Evolutionary conservation across 2,797 vertebrate genomes (phyloP).

Genomic region (Rhinella marina): DNA sequence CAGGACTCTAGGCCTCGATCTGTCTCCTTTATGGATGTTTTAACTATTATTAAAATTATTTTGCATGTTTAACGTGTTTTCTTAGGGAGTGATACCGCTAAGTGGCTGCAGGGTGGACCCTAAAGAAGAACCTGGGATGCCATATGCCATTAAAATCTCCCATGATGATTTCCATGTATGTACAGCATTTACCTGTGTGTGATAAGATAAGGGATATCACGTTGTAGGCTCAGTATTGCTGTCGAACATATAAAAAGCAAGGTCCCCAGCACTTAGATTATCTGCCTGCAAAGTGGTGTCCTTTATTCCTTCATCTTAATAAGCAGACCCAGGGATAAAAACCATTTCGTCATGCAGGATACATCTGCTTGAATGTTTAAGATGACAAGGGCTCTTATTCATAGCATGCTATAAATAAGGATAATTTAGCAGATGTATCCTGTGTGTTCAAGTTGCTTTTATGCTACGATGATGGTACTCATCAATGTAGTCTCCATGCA

Average conservation of each 20-base stretch:
- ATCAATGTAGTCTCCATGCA: not conserved
- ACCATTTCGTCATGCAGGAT: not conserved
- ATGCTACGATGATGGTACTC: not conserved
- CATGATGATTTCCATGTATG: slow-evolving; percentile 94
- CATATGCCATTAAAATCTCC: slow-evolving; percentile 89
- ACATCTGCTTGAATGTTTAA: not conserved
- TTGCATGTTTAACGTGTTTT: not conserved
- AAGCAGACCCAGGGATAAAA: not conserved
- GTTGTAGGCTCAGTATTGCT: not conserved
- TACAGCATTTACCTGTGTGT: slow-evolving; percentile 28
- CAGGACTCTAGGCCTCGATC: not conserved
- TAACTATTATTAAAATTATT: not conserved
- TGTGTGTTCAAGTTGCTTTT: not conserved
- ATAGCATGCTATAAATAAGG: not conserved
- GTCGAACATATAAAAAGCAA: too few species aligned
- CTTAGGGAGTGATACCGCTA: slow-evolving; percentile 93
- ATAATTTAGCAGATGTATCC: slow-evolving; percentile 6
- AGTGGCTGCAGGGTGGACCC: slow-evolving; percentile 90
- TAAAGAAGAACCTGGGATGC: slow-evolving; percentile 90
- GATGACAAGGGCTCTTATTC: not conserved
- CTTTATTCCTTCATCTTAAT: not conserved
- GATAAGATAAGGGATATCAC: not conserved
- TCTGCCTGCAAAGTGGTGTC: not conserved
- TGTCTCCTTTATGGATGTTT: not conserved
- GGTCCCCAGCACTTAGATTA: not conserved